phyloP scores from a whole-genome alignment of 1,140 invertebrate genomes.

The Sycophila sp. region DNA sequence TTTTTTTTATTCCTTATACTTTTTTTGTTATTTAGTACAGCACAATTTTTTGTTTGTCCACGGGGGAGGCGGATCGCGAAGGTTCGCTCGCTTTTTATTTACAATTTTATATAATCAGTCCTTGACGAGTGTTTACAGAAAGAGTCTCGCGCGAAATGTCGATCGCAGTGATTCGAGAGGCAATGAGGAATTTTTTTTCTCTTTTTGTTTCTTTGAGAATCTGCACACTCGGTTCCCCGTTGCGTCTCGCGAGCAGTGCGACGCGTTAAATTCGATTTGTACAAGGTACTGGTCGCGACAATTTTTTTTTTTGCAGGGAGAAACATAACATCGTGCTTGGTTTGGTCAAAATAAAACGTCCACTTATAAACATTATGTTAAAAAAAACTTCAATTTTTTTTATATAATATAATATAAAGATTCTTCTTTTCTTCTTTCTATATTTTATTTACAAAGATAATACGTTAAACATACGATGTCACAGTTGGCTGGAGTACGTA shows the following conservation, averaged over 20 bases:
- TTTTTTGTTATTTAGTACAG: no score
- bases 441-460: constrained; percentile 19
- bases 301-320: neutral
- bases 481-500: neutral
- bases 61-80: no score
- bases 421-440: no score
- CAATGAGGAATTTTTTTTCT: neutral
- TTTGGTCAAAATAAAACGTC: constrained; percentile 4
- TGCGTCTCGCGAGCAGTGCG: neutral
- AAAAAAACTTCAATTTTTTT: constrained; percentile 14
- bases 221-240: neutral
- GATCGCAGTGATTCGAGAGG: neutral
- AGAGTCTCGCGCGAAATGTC: neutral
- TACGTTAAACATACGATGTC: neutral
- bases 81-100: constrained; percentile 50
- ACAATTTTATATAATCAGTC: constrained; percentile 46
- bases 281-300: constrained; percentile 10
- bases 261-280: neutral
- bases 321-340: neutral
- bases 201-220: neutral
- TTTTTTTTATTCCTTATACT: no score
- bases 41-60: constrained; percentile 46
- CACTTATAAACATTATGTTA: neutral
- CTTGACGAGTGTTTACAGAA: constrained; percentile 19
- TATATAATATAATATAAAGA: constrained; percentile 15